A percentile compares a stretch with the other conserved stretches of the same genome.
phyloP scores from a whole-genome alignment of 2,797 vertebrate species.

The Balearica regulorum region DNA sequence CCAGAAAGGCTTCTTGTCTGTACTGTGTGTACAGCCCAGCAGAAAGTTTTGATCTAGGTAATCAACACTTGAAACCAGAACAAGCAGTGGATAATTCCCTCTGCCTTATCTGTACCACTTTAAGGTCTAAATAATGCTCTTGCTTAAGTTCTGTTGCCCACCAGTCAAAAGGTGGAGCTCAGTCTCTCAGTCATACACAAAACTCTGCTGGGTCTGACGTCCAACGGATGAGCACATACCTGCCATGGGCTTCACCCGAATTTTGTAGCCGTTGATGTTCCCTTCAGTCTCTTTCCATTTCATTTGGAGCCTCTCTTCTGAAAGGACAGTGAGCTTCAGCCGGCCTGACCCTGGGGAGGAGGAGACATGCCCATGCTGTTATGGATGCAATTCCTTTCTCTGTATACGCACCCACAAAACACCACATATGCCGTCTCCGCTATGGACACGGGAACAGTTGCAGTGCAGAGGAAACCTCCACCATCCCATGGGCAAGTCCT shows the following conservation, averaged over 20 bases:
- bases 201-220: neutral
- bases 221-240: conserved; percentile 59
- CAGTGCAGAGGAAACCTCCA: neutral
- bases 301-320: conserved; percentile 92
- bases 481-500: neutral
- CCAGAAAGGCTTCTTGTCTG: neutral
- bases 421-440: rapidly evolving
- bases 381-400: neutral
- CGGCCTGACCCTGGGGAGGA: conserved; percentile 53
- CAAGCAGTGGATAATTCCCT: neutral
- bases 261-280: conserved; percentile 85
- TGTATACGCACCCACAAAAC: neutral
- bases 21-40: rapidly evolving
- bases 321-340: conserved; percentile 85
- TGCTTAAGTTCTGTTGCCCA: neutral
- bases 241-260: conserved; percentile 88
- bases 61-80: neutral
- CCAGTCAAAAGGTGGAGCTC: neutral
- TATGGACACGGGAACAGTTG: rapidly evolving
- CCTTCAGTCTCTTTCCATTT: conserved; percentile 90
- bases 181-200: rapidly evolving
- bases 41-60: neutral
- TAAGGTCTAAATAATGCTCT: neutral
- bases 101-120: neutral
- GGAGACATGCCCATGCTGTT: rapidly evolving